phyloP scores from a whole-genome alignment of 2,113 vertebrate genomes.

The Gadus macrocephalus region DNA sequence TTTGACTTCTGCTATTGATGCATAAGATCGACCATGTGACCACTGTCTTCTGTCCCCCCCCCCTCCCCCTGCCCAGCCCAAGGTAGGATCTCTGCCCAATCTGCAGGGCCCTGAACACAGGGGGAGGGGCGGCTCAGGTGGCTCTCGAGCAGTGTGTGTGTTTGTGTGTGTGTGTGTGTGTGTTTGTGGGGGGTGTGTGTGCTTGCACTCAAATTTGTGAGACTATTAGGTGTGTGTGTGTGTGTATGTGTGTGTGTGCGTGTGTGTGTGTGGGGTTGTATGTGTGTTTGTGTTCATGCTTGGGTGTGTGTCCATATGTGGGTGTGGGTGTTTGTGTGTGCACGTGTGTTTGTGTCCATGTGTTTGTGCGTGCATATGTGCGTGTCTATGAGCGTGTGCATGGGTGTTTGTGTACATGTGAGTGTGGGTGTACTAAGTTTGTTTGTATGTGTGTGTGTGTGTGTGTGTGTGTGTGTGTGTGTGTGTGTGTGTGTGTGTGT shows the following conservation, averaged over 20 bases:
- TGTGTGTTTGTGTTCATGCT: slow-evolving; percentile 30
- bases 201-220: slow-evolving; percentile 53
- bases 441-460: too few species aligned
- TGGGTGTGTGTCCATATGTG: slow-evolving; percentile 38
- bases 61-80: slow-evolving; percentile 28
- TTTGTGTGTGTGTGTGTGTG: slow-evolving; percentile 22
- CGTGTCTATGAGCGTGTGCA: too few species aligned
- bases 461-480: too few species aligned
- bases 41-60: slow-evolving; percentile 35
- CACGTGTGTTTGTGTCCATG: too few species aligned
- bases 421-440: too few species aligned
- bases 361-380: too few species aligned
- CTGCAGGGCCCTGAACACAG: slow-evolving; percentile 51
- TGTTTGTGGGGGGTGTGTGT: neutral
- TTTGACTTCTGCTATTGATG: slow-evolving; percentile 33
- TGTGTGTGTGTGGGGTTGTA: slow-evolving; percentile 11
- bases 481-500: too few species aligned
- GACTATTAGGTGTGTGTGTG: slow-evolving; percentile 29
- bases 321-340: too few species aligned
- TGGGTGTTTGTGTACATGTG: too few species aligned
- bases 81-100: slow-evolving; percentile 49
- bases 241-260: too few species aligned
- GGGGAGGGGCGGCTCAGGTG: slow-evolving; percentile 39
- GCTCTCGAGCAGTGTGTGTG: slow-evolving; percentile 23
- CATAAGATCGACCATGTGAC: slow-evolving; percentile 44